A percentile compares a stretch with the other conserved stretches of the same genome.
Evolutionary conservation across 2,113 vertebrate species (phyloP).

Genomic region (Xenotilapia caudafasciata): DNA sequence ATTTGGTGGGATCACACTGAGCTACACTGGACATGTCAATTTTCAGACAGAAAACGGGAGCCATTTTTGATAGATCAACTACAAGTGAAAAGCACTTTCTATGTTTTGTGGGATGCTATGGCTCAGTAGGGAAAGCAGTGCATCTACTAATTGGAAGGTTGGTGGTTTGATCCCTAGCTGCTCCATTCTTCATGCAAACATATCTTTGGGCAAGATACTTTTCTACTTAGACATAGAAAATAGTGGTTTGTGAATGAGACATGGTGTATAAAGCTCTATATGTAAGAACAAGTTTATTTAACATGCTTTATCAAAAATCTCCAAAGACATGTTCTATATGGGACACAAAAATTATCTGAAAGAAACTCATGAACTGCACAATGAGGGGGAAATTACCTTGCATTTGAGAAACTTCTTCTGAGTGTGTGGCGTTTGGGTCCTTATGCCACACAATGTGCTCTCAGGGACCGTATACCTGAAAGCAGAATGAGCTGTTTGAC

Average conservation of each 20-base stretch:
- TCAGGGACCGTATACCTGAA: slow-evolving; percentile 63
- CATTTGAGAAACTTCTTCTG: slow-evolving; percentile 75
- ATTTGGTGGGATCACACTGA: not conserved
- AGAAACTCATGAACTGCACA: not conserved
- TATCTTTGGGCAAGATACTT: not conserved
- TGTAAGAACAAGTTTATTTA: not conserved
- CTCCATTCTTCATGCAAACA: not conserved
- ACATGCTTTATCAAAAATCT: not conserved
- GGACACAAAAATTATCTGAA: not conserved
- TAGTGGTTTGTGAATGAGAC: not conserved
- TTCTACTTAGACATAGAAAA: not conserved
- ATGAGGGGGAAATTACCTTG: slow-evolving; percentile 58
- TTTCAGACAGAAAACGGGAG: not conserved
- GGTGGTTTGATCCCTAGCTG: not conserved
- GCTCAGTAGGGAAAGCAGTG: not conserved
- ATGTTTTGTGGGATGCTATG: not conserved
- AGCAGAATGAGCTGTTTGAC: not conserved
- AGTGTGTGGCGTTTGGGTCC: slow-evolving; percentile 61
- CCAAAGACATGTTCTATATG: not conserved
- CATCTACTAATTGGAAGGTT: not conserved
- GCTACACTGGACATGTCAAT: not conserved
- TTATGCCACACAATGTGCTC: slow-evolving; percentile 30
- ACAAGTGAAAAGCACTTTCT: not conserved
- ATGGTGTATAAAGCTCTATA: not conserved
- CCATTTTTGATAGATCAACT: not conserved